phyloP scores from a whole-genome alignment of 2,888 invertebrate species.

The Apamea anceps region DNA sequence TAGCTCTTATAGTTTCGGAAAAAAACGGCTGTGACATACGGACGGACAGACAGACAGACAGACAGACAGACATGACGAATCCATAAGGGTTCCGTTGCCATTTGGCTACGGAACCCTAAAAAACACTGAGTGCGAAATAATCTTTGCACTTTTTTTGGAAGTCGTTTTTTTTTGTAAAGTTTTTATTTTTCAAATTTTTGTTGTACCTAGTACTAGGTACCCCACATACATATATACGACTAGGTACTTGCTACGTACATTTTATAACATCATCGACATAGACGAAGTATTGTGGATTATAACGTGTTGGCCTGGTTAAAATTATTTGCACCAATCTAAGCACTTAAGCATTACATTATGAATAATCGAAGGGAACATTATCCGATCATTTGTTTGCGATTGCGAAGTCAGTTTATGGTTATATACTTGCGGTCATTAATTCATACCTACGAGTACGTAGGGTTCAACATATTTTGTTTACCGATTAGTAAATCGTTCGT shows the following conservation, averaged over 20 bases:
- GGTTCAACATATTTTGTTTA: slow-evolving; percentile 14
- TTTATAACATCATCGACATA: neutral
- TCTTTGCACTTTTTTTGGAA: neutral
- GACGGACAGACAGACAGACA: no score
- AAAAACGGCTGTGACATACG: no score
- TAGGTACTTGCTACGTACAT: neutral
- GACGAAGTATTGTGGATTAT: neutral
- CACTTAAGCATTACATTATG: slow-evolving; percentile 38
- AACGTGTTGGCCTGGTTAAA: slow-evolving; percentile 20
- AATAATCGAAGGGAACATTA: slow-evolving; percentile 65
- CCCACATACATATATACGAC: neutral
- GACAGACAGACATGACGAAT: no score
- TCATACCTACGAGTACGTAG: slow-evolving; percentile 27
- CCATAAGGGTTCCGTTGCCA: no score
- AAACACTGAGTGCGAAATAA: neutral
- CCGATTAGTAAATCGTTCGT: neutral
- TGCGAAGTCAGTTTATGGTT: slow-evolving; percentile 61
- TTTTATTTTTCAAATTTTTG: neutral
- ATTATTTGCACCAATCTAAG: slow-evolving; percentile 40
- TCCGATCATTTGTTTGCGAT: slow-evolving; percentile 64
- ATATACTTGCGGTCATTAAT: slow-evolving; percentile 31
- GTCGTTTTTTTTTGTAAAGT: neutral
- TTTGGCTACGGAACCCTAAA: no score
- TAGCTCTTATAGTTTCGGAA: no score
- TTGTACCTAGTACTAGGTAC: neutral